Percentiles rank a stretch among this genome's conserved stretches.
These are phyloP conservation scores for Laothoe populi DNA, from an alignment of 2,888 invertebrate genomes.

Conservation along the genomic window DNA sequence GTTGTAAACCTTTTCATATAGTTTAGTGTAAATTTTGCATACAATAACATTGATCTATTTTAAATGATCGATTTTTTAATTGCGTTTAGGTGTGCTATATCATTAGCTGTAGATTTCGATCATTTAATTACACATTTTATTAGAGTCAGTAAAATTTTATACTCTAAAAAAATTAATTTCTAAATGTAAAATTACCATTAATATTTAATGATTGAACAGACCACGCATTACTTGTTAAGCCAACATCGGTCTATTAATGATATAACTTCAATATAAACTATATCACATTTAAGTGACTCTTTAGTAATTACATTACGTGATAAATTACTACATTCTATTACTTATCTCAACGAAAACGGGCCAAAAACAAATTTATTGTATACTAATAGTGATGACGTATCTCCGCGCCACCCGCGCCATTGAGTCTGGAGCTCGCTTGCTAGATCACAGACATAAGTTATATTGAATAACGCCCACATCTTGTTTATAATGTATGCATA, in stretches of 20 bases:
- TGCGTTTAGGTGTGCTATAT: too few relatives aligned
- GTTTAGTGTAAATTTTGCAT: too few relatives aligned
- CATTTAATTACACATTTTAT: too few relatives aligned
- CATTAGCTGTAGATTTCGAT: too few relatives aligned
- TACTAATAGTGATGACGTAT: constrained; percentile 40
- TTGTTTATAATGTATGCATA: constrained; percentile 30
- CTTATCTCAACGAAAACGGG: constrained; percentile 2
- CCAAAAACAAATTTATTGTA: constrained; percentile 22
- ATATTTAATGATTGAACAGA: too few relatives aligned
- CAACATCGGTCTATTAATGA: neutral
- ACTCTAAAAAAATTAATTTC: too few relatives aligned
- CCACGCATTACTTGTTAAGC: neutral
- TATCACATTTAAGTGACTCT: neutral
- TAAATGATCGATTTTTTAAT: too few relatives aligned
- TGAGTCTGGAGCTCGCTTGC: constrained; percentile 46
- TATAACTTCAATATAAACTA: neutral
- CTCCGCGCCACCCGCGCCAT: constrained; percentile 53
- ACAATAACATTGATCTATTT: too few relatives aligned
- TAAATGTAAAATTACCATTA: too few relatives aligned
- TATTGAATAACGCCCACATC: constrained; percentile 49
- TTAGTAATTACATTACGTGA: constrained; percentile 2
- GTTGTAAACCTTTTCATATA: too few relatives aligned
- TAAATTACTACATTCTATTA: constrained; percentile 15
- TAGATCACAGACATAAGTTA: constrained; percentile 46
- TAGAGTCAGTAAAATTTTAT: too few relatives aligned